Percentiles rank a stretch among this genome's conserved stretches.
These are phyloP conservation scores for Euleptes europaea DNA, from an alignment of 2,113 vertebrate genomes.

Conservation along the genomic window DNA sequence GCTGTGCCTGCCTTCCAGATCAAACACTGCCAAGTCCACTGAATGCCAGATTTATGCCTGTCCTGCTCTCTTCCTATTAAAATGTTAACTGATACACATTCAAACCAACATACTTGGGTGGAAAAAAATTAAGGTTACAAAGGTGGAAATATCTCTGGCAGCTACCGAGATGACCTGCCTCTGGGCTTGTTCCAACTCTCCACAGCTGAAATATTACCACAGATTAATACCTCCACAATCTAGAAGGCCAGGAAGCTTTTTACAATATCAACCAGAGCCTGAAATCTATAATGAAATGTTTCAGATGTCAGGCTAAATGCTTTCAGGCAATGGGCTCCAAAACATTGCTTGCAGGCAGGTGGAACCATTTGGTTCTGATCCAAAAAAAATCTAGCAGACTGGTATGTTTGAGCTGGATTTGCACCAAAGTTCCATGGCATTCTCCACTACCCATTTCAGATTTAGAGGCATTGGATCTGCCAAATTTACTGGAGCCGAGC, in stretches of 20 bases:
- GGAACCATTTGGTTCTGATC: background rate
- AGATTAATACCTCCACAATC: background rate
- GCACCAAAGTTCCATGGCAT: no score
- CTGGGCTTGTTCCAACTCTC: background rate
- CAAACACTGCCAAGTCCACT: background rate
- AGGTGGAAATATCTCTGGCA: background rate
- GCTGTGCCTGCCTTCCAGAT: background rate
- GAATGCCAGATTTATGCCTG: background rate
- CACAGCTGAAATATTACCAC: background rate
- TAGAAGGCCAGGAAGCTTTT: background rate
- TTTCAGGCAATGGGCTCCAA: background rate
- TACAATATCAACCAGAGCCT: background rate
- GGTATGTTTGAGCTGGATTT: background rate
- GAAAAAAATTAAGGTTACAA: background rate
- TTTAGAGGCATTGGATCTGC: no score
- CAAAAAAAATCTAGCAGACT: background rate
- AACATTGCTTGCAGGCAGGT: background rate
- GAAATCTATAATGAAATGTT: background rate
- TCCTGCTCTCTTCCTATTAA: background rate
- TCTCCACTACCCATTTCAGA: no score
- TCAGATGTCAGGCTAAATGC: background rate
- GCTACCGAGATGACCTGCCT: background rate
- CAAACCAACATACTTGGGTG: background rate
- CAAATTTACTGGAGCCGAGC: no score
- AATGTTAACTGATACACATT: conserved; percentile 6